phyloP scores from a whole-genome alignment of 2,113 vertebrate species.

The Tenrec ecaudatus region DNA sequence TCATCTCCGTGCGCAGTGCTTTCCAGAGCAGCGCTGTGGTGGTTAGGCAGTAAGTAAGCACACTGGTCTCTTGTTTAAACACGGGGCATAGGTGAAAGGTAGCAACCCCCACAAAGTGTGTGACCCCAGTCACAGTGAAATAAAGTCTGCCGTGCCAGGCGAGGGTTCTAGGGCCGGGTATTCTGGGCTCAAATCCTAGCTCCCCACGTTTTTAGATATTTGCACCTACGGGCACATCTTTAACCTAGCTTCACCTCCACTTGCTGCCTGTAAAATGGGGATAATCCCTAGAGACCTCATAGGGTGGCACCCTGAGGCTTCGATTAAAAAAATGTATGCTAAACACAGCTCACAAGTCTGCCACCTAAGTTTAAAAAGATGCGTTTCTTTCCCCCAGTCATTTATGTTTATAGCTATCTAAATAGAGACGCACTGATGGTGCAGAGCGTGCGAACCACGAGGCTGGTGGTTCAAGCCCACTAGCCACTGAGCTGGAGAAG shows the following conservation, averaged over 20 bases:
- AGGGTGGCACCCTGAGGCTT: not conserved
- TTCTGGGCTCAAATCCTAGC: not conserved
- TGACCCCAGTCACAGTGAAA: not conserved
- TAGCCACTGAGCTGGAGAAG: too few species aligned
- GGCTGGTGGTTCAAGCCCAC: too few species aligned
- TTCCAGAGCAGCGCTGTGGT: not conserved
- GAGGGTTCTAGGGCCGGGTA: not conserved
- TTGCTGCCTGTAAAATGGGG: not conserved
- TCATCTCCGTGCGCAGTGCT: not conserved
- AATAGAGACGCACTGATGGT: too few species aligned
- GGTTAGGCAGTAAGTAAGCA: not conserved
- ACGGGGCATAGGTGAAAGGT: not conserved
- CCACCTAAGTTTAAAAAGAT: not conserved
- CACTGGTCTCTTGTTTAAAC: slow-evolving; percentile 3
- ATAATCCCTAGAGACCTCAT: not conserved
- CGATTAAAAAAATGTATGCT: not conserved
- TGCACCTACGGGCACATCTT: not conserved
- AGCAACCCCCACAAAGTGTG: not conserved
- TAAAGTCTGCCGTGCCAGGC: not conserved
- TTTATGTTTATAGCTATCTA: too few species aligned
- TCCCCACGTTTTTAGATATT: not conserved
- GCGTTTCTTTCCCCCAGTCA: not conserved
- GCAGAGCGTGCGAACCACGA: too few species aligned
- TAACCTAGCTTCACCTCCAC: not conserved
- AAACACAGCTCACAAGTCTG: not conserved